phyloP scores from a whole-genome alignment of 2,888 invertebrate genomes.

The Agonopterix subpropinquella region DNA sequence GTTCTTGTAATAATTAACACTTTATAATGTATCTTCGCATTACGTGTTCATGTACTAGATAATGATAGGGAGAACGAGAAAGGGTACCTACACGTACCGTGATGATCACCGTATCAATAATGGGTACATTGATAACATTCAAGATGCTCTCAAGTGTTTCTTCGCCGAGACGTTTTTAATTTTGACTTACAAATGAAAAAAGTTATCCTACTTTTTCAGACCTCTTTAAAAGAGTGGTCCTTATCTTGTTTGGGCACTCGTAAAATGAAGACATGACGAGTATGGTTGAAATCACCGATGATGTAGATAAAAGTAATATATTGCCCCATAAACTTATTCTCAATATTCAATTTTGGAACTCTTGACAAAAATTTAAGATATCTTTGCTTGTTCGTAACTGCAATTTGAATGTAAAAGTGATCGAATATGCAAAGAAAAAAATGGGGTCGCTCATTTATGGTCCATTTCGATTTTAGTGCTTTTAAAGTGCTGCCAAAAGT shows the following conservation, averaged over 20 bases:
- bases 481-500: constrained; percentile 60
- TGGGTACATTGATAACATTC: too few relatives aligned
- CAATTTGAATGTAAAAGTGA: constrained; percentile 17
- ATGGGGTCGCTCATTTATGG: constrained; percentile 56
- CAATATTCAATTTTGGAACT: neutral
- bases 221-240: neutral
- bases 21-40: too few relatives aligned
- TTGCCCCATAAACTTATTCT: neutral
- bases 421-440: constrained; percentile 20
- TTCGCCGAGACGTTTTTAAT: neutral
- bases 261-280: constrained; percentile 3
- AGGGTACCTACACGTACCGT: too few relatives aligned
- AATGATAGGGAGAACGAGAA: too few relatives aligned
- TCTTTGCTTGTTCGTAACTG: constrained; percentile 6
- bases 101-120: too few relatives aligned
- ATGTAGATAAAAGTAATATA: neutral
- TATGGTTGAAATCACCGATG: neutral
- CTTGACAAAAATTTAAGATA: neutral
- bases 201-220: constrained; percentile 32
- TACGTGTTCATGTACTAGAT: too few relatives aligned
- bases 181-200: constrained; percentile 47
- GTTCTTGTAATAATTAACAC: too few relatives aligned
- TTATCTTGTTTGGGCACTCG: constrained; percentile 6
- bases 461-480: constrained; percentile 64
- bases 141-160: constrained; percentile 2